Conservation (phyloP, 1,140 invertebrate genomes). For the Drosophila sechellia region DNA sequence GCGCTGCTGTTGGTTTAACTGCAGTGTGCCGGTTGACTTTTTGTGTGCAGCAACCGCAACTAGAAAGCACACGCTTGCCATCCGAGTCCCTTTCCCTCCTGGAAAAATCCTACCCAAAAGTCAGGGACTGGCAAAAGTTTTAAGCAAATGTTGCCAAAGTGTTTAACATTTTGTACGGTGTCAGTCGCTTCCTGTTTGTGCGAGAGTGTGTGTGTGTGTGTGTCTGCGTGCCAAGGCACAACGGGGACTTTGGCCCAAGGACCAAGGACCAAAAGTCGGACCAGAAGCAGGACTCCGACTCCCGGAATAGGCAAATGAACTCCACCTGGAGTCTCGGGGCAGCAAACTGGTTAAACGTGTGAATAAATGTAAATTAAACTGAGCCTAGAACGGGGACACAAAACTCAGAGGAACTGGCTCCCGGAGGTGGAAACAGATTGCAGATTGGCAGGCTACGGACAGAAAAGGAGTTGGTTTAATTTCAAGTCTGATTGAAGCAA, state of each 20-base stretch:
- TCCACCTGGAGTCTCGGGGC: conserved; percentile 51
- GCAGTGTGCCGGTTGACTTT: conserved; percentile 73
- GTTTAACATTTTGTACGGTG: conserved; percentile 84
- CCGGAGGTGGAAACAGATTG: conserved; percentile 34
- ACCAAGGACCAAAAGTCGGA: conserved; percentile 19
- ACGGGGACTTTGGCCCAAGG: conserved; percentile 40
- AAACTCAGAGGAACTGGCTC: conserved; percentile 12
- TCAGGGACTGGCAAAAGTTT: conserved; percentile 58
- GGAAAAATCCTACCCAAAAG: conserved; percentile 1
- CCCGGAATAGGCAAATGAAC: conserved; percentile 62
- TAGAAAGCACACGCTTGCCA: conserved; percentile 50
- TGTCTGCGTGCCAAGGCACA: conserved; percentile 62
- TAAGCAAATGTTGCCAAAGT: conserved; percentile 82
- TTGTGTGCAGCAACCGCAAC: conserved; percentile 76
- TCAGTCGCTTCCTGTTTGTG: conserved; percentile 77
- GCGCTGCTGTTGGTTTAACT: conserved; percentile 66
- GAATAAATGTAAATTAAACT: conserved; percentile 84
- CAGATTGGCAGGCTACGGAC: conserved; percentile 17
- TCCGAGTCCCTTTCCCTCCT: not conserved
- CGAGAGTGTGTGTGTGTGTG: conserved; percentile 49
- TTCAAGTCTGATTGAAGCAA: conserved; percentile 22
- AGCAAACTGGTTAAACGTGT: conserved; percentile 63
- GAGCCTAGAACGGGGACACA: conserved; percentile 47
- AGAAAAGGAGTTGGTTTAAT: conserved; percentile 20
- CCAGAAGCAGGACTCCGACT: conserved; percentile 7